Percentiles rank a stretch among this genome's conserved stretches.
Evolutionary conservation across 2,888 invertebrate genomes (phyloP).

Genomic region (Scaptomyza caliginosa): DNA sequence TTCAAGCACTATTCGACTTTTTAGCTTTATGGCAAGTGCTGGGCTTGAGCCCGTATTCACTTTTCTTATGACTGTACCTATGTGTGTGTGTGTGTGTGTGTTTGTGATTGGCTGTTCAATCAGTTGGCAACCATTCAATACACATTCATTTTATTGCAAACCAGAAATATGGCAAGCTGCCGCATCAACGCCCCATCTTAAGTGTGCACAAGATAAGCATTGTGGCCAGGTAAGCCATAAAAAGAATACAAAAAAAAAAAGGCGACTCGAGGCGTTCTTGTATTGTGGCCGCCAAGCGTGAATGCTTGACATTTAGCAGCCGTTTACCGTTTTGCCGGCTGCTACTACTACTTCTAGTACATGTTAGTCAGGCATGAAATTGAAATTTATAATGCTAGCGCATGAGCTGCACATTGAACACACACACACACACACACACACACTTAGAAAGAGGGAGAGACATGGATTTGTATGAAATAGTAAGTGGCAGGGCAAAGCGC

Average conservation of each 20-base stretch:
- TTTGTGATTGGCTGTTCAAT: constrained; percentile 37
- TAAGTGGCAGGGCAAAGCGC: constrained; percentile 1
- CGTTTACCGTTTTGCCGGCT: constrained; percentile 39
- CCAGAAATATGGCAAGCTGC: constrained; percentile 52
- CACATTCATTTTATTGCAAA: constrained; percentile 68
- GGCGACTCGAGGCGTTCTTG: constrained; percentile 30
- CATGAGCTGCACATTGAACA: constrained; percentile 32
- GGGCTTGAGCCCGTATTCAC: constrained; percentile 48
- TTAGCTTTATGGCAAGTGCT: constrained; percentile 41
- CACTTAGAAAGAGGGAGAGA: background rate
- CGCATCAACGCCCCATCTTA: constrained; percentile 42
- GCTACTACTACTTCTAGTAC: background rate
- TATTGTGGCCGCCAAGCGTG: constrained; percentile 42
- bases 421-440: background rate
- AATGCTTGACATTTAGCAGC: constrained; percentile 58
- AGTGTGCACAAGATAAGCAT: constrained; percentile 50
- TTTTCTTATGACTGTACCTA: background rate
- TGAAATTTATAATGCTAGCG: constrained; percentile 67
- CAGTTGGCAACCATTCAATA: constrained; percentile 59
- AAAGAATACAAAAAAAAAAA: too few species aligned
- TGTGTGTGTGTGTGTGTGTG: background rate
- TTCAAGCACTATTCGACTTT: constrained; percentile 46
- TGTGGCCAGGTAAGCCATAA: constrained; percentile 12
- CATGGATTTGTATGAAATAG: constrained; percentile 1
- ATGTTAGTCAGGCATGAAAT: constrained; percentile 67